Conservation (phyloP, 2,113 vertebrate species). For the Corythaixoides concolor region DNA sequence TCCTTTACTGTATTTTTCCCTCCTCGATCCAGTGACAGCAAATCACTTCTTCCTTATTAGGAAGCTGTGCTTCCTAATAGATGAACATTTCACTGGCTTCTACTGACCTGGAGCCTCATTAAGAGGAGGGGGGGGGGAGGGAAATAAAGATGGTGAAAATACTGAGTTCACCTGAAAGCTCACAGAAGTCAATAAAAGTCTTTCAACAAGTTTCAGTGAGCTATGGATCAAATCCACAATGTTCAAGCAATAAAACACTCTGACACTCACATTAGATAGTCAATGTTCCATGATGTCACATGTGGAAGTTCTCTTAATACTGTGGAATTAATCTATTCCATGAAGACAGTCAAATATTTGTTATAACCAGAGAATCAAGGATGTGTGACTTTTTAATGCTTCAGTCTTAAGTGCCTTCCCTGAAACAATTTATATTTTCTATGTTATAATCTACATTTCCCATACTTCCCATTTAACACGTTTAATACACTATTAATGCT, state of each 20-base stretch:
- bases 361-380: neutral
- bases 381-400: neutral
- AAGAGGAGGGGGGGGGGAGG: neutral
- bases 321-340: neutral
- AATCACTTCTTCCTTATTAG: neutral
- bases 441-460: neutral
- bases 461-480: neutral
- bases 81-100: neutral
- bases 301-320: neutral
- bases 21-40: neutral
- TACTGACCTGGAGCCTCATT: neutral
- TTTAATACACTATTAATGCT: neutral
- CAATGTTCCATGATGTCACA: neutral
- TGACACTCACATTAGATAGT: neutral
- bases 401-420: neutral
- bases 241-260: neutral
- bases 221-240: neutral
- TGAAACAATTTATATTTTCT: neutral
- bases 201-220: neutral
- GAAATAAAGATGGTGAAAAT: neutral
- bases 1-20: neutral
- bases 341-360: neutral
- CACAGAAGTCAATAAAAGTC: neutral
- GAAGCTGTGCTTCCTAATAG: neutral
- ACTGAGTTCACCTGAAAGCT: neutral